Percentiles rank a stretch among this genome's conserved stretches.
phyloP scores from a whole-genome alignment of 2,797 vertebrate genomes.

The Alfaro cultratus region DNA sequence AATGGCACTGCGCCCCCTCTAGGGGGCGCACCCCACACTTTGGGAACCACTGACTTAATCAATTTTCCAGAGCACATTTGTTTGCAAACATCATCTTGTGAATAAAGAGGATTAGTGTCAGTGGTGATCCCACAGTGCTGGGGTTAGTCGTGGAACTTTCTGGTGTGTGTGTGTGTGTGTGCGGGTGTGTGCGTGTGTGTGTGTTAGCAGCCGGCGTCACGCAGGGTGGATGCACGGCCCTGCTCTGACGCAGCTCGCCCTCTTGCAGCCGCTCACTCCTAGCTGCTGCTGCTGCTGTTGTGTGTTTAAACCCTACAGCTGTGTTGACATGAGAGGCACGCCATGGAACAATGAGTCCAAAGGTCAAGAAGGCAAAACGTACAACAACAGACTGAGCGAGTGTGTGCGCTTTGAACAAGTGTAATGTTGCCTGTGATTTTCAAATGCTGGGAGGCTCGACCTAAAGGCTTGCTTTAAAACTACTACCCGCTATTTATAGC shows the following conservation, averaged over 20 bases:
- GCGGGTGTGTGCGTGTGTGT: not conserved
- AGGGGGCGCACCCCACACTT: too few relatives aligned
- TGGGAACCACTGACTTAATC: not conserved
- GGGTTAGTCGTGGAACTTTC: not conserved
- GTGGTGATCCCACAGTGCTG: not conserved
- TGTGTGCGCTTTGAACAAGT: slow-evolving; percentile 1
- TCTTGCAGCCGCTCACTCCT: slow-evolving; percentile 25
- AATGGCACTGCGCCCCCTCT: too few relatives aligned
- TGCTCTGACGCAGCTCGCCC: slow-evolving; percentile 31
- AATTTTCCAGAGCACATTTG: not conserved
- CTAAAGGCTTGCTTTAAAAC: not conserved
- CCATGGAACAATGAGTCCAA: slow-evolving; percentile 32
- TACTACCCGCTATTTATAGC: slow-evolving; percentile 2
- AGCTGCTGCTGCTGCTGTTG: slow-evolving; percentile 31
- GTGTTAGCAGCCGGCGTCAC: not conserved
- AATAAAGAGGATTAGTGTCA: not conserved
- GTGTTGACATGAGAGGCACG: slow-evolving; percentile 35
- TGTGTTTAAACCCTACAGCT: slow-evolving; percentile 38
- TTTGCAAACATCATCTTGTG: not conserved
- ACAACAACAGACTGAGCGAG: not conserved
- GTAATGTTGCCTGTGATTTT: slow-evolving; percentile 15
- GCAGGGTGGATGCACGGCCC: not conserved
- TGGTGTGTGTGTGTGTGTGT: too few relatives aligned
- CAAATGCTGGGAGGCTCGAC: not conserved
- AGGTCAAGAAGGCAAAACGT: slow-evolving; percentile 24